Percentiles rank a stretch among this genome's conserved stretches.
Evolutionary conservation across 2,888 invertebrate species (phyloP).

Genomic region (Idaea dimidiata): DNA sequence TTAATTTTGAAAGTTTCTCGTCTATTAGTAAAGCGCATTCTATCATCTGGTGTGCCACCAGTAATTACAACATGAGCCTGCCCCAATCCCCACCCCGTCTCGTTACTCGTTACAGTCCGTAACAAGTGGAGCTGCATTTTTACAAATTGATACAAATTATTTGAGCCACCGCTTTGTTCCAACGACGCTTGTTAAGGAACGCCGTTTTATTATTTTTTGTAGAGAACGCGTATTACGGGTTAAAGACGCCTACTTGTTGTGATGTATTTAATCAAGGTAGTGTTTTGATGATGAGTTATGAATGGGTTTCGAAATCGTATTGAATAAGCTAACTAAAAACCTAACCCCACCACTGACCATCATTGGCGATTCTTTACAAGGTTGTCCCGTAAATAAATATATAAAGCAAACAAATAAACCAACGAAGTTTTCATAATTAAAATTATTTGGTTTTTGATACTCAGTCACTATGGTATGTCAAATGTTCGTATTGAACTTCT

Average conservation of each 20-base stretch:
- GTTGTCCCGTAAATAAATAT: too few species aligned
- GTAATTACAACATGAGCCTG: constrained; percentile 63
- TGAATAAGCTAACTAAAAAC: too few species aligned
- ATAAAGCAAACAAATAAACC: too few species aligned
- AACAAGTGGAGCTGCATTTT: constrained; percentile 72
- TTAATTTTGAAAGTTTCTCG: background rate
- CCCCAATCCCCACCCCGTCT: constrained; percentile 52
- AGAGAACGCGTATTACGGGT: constrained; percentile 38
- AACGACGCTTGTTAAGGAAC: constrained; percentile 79
- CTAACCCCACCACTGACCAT: too few species aligned
- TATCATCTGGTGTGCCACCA: constrained; percentile 6
- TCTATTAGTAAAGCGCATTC: background rate
- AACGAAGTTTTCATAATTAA: too few species aligned
- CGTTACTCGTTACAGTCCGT: constrained; percentile 42
- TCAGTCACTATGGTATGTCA: background rate
- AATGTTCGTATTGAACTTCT: too few species aligned
- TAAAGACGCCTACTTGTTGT: constrained; percentile 5
- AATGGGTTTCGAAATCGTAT: background rate
- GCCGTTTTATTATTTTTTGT: constrained; percentile 76
- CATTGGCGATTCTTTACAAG: too few species aligned
- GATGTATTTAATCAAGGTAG: background rate
- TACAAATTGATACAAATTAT: constrained; percentile 82
- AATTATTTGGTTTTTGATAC: background rate
- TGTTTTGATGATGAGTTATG: background rate
- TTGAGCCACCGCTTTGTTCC: constrained; percentile 80